These are phyloP conservation scores for Ptychoptera contaminata DNA, from an alignment of 2,888 invertebrate genomes.

Conservation along the genomic window DNA sequence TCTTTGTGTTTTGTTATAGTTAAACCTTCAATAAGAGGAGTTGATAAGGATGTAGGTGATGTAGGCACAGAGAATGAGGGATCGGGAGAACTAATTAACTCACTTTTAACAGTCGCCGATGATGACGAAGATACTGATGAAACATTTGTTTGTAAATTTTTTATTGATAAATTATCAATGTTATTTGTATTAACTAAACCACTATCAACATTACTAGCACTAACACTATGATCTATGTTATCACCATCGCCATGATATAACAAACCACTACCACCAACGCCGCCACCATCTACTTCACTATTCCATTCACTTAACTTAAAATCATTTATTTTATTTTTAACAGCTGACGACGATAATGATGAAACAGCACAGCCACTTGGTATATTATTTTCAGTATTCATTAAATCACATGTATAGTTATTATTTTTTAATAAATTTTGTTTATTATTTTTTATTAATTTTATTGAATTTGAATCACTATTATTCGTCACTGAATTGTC, in stretches of 20 bases:
- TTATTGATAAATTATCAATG: background rate
- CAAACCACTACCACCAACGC: conserved; percentile 6
- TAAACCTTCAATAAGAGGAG: conserved; percentile 26
- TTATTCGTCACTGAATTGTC: background rate
- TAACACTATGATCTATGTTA: conserved; percentile 14
- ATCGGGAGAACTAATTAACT: conserved; percentile 21
- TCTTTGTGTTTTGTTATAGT: conserved; percentile 18
- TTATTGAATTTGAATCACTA: conserved; percentile 1
- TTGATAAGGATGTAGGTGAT: conserved; percentile 33
- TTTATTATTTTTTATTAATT: conserved; percentile 3
- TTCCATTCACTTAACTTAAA: no score
- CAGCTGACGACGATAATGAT: background rate
- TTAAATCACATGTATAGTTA: conserved; percentile 12
- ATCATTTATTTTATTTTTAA: background rate
- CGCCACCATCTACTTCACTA: conserved; percentile 19
- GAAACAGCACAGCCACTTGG: conserved; percentile 10
- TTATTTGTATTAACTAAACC: background rate
- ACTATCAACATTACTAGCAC: no score
- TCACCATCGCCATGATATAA: conserved; percentile 17
- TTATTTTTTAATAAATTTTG: conserved; percentile 1
- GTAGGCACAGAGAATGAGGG: conserved; percentile 32
- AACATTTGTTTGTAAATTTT: background rate
- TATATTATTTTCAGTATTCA: conserved; percentile 20
- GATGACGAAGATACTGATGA: conserved; percentile 23
- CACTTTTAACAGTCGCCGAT: conserved; percentile 29